phyloP scores from a whole-genome alignment of 2,797 vertebrate genomes.

The Trachurus trachurus region DNA sequence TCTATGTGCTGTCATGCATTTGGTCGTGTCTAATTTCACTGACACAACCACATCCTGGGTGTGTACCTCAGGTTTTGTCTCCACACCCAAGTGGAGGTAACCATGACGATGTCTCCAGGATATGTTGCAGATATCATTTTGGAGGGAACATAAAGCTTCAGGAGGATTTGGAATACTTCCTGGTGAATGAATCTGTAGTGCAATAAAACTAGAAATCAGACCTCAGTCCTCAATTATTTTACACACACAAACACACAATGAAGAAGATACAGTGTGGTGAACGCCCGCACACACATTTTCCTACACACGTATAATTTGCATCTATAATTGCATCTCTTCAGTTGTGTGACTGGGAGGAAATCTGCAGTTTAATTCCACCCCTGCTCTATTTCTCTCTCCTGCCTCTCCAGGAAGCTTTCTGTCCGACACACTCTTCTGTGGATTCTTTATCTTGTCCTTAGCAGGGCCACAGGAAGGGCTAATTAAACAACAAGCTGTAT shows the following conservation, averaged over 20 bases:
- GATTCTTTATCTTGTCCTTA: background rate
- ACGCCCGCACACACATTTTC: background rate
- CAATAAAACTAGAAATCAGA: background rate
- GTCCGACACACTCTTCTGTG: background rate
- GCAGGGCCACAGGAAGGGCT: background rate
- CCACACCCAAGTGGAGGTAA: background rate
- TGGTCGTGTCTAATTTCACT: too few species aligned
- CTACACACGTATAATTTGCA: background rate
- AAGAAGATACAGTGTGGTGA: background rate
- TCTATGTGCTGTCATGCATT: too few species aligned
- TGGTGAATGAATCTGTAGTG: background rate
- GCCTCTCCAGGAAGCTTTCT: background rate
- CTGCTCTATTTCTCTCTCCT: background rate
- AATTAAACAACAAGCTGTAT: background rate
- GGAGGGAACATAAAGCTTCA: background rate
- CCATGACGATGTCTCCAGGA: background rate
- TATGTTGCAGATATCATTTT: background rate
- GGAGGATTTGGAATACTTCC: background rate
- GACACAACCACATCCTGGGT: too few species aligned
- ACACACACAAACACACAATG: background rate
- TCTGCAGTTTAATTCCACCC: background rate
- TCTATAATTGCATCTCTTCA: slow-evolving; percentile 28
- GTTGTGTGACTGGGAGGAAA: background rate
- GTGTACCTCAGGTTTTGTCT: too few species aligned
- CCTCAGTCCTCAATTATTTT: background rate